Conservation (phyloP, 2,888 invertebrate genomes). For the Exocentrus adspersus region DNA sequence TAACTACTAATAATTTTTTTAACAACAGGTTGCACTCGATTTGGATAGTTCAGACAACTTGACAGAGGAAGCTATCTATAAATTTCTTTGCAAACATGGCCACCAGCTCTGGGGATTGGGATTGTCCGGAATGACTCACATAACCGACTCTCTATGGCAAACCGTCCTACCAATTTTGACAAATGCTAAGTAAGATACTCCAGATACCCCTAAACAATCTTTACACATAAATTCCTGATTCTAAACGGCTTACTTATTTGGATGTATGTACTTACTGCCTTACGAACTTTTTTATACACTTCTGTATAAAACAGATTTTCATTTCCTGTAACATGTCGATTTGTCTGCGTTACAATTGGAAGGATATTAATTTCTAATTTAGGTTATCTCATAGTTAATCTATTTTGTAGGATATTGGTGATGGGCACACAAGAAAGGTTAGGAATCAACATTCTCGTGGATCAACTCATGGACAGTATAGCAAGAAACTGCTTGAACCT, state of each 20-base stretch:
- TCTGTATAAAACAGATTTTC: too few species aligned
- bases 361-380: too few species aligned
- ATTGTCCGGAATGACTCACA: slow-evolving; percentile 95
- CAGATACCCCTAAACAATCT: neutral
- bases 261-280: too few species aligned
- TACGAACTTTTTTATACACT: too few species aligned
- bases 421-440: slow-evolving; percentile 98
- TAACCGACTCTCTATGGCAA: slow-evolving; percentile 98
- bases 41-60: slow-evolving; percentile 96
- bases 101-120: slow-evolving; percentile 88
- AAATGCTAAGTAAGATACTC: slow-evolving; percentile 82
- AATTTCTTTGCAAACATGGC: slow-evolving; percentile 91
- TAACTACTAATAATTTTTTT: neutral
- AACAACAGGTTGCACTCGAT: slow-evolving; percentile 80
- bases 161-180: slow-evolving; percentile 90
- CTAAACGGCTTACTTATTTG: too few species aligned
- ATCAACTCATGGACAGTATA: slow-evolving; percentile 97
- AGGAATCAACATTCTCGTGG: slow-evolving; percentile 96
- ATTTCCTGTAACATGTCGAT: too few species aligned
- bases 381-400: too few species aligned
- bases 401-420: slow-evolving; percentile 83
- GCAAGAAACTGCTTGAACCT: slow-evolving; percentile 90
- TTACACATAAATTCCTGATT: too few species aligned
- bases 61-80: slow-evolving; percentile 90
- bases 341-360: too few species aligned